Percentiles rank a stretch among this genome's conserved stretches.
Evolutionary conservation across 2,797 vertebrate genomes (phyloP).

Genomic region (Benthosema pterotum): DNA sequence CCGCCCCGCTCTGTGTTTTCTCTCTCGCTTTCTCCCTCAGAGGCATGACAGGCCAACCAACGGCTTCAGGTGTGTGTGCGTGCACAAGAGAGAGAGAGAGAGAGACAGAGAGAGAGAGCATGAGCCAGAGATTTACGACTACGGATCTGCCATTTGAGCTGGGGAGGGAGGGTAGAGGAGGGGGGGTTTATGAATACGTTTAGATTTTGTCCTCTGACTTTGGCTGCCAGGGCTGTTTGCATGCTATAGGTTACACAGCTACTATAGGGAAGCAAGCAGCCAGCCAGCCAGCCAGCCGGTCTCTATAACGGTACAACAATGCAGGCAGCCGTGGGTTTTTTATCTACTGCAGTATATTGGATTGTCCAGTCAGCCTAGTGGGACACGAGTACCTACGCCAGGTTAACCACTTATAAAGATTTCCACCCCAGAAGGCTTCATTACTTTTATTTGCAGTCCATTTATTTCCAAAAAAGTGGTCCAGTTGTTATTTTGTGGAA

Average conservation of each 20-base stretch:
- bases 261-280: constrained; percentile 1
- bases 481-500: too few relatives aligned
- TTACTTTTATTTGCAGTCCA: too few relatives aligned
- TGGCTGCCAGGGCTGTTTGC: constrained; percentile 28
- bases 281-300: not conserved
- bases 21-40: constrained; percentile 46
- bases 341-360: constrained; percentile 32
- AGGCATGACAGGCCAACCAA: constrained; percentile 59
- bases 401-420: too few relatives aligned
- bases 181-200: constrained; percentile 66
- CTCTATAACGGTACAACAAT: constrained; percentile 6
- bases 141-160: constrained; percentile 49
- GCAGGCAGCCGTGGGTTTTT: constrained; percentile 33
- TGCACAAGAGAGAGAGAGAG: constrained; percentile 12
- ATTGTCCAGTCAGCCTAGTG: constrained; percentile 29
- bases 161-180: constrained; percentile 14
- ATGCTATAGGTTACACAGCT: constrained; percentile 35
- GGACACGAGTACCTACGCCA: not conserved
- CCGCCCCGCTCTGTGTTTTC: constrained; percentile 52
- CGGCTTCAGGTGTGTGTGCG: constrained; percentile 15
- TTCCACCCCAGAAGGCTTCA: too few relatives aligned
- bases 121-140: constrained; percentile 61
- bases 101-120: constrained; percentile 21
- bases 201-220: constrained; percentile 62
- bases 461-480: too few relatives aligned